Conservation (phyloP, 2,113 vertebrate species). For the Ageneiosus marmoratus region DNA sequence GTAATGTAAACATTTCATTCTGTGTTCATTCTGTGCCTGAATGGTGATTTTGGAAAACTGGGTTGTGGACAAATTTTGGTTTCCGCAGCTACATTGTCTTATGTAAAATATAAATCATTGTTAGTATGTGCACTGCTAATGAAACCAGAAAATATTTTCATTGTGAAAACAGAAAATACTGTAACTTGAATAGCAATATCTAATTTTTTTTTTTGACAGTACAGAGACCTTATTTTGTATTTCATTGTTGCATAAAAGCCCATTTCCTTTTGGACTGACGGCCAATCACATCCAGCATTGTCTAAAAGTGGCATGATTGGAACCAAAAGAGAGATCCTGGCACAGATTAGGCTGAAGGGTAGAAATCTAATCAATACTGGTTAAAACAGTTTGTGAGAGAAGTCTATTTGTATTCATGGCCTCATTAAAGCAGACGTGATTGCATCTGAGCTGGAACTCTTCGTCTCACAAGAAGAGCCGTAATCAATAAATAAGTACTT, state of each 20-base stretch:
- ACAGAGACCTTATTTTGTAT: no score
- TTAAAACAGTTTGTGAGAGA: slow-evolving; percentile 53
- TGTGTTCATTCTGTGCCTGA: not conserved
- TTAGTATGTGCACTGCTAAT: not conserved
- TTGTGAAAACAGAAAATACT: not conserved
- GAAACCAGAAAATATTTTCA: not conserved
- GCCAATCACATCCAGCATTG: slow-evolving; percentile 42
- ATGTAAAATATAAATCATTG: not conserved
- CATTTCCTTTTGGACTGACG: slow-evolving; percentile 16
- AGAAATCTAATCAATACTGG: slow-evolving; percentile 65
- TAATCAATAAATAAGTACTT: slow-evolving; percentile 68
- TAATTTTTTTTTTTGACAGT: not conserved
- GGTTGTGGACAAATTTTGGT: not conserved
- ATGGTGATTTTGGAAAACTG: not conserved
- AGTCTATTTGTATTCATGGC: slow-evolving; percentile 65
- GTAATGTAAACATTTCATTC: no score
- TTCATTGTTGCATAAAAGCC: slow-evolving; percentile 10
- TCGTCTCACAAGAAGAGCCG: slow-evolving; percentile 52
- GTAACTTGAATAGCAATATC: not conserved
- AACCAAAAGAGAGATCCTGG: slow-evolving; percentile 50
- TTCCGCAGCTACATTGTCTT: not conserved
- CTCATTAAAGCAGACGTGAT: slow-evolving; percentile 68
- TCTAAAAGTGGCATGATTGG: slow-evolving; percentile 42
- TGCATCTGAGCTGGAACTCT: slow-evolving; percentile 59
- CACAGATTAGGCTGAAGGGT: slow-evolving; percentile 60